Evolutionary conservation across 2,888 invertebrate genomes (phyloP).

Genomic region (Tenthredo mesomela): DNA sequence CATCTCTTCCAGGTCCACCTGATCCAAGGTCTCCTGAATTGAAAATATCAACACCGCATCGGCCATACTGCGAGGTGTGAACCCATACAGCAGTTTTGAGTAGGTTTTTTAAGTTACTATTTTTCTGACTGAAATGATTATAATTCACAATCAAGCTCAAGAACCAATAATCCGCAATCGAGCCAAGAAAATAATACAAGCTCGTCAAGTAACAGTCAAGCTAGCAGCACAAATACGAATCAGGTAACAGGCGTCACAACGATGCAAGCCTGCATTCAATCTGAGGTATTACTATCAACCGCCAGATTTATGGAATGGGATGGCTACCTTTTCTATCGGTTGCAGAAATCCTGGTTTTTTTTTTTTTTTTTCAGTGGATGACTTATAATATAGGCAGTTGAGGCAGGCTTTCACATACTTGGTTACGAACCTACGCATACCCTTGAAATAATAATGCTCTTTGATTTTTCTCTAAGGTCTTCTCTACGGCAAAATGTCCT

Average conservation of each 20-base stretch:
- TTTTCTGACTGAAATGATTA: too few relatives aligned
- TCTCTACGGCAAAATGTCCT: slow-evolving; percentile 72
- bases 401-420: slow-evolving; percentile 74
- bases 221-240: too few relatives aligned
- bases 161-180: too few relatives aligned
- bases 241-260: slow-evolving; percentile 70
- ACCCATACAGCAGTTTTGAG: slow-evolving; percentile 57
- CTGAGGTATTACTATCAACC: too few relatives aligned
- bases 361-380: slow-evolving; percentile 60
- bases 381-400: slow-evolving; percentile 72
- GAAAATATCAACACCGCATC: slow-evolving; percentile 49
- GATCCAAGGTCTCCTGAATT: slow-evolving; percentile 55
- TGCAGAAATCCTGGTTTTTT: slow-evolving; percentile 71
- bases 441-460: slow-evolving; percentile 74
- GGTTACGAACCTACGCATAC: slow-evolving; percentile 71
- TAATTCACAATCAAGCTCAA: too few relatives aligned
- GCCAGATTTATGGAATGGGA: slow-evolving; percentile 75
- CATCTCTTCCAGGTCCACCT: slow-evolving; percentile 54
- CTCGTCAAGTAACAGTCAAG: too few relatives aligned
- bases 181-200: too few relatives aligned
- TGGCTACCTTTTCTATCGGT: slow-evolving; percentile 72
- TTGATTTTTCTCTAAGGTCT: slow-evolving; percentile 67
- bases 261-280: too few relatives aligned
- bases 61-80: slow-evolving; percentile 56
- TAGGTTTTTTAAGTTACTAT: slow-evolving; percentile 63